Percentiles rank a stretch among this genome's conserved stretches.
phyloP scores from a whole-genome alignment of 2,888 invertebrate genomes.

The Leucophenga montana region DNA sequence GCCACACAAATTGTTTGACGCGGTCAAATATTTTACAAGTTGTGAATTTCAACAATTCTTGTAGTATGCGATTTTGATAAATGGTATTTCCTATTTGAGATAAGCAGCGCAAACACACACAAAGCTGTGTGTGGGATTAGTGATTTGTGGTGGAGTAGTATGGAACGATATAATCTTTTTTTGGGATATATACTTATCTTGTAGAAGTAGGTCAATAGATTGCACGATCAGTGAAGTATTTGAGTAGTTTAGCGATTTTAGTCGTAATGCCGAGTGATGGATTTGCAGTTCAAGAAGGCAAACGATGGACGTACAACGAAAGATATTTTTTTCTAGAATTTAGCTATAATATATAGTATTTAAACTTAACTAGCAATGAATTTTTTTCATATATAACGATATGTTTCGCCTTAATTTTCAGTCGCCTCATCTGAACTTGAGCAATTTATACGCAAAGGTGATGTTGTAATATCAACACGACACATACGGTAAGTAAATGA shows the following conservation, averaged over 20 bases:
- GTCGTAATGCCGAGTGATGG: neutral
- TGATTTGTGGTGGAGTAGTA: conserved; percentile 14
- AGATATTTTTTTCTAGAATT: no score
- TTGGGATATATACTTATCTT: neutral
- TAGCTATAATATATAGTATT: no score
- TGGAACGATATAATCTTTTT: no score
- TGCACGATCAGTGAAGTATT: neutral
- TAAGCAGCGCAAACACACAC: conserved; percentile 12
- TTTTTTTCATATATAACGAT: no score
- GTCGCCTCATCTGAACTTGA: conserved; percentile 72
- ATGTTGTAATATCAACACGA: conserved; percentile 73
- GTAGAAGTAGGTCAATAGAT: conserved; percentile 16
- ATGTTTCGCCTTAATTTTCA: conserved; percentile 43
- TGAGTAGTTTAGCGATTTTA: neutral
- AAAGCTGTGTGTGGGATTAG: conserved; percentile 20
- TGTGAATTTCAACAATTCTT: conserved; percentile 20
- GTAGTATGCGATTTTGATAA: conserved; percentile 6
- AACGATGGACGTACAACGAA: conserved; percentile 49
- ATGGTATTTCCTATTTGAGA: conserved; percentile 28
- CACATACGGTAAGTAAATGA: conserved; percentile 70
- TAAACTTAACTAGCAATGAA: no score
- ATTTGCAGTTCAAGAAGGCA: conserved; percentile 27
- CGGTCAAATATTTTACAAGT: conserved; percentile 16
- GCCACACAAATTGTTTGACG: neutral
- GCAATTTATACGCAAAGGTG: conserved; percentile 72